Base-by-base conservation (phyloP, 2,888 invertebrate species). In the Lymantria monacha region DNA sequence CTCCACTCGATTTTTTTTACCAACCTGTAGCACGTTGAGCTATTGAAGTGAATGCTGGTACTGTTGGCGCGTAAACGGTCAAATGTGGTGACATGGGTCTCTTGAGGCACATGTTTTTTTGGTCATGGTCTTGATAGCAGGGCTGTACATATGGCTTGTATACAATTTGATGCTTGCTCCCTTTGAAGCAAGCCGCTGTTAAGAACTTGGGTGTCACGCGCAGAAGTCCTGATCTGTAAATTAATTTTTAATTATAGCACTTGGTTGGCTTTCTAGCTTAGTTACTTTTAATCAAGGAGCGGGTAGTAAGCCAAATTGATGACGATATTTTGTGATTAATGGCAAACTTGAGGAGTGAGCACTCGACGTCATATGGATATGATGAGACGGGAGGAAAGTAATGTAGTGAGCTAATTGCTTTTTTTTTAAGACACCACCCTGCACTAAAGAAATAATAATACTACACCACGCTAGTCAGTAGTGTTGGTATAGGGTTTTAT, bases 41-140 rank as follows among this genome's bases (percentile, higher is more conserved):
- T 55, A 98, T 93, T 0, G 98, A 98, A 30, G 97, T 91, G 75
- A 95, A 79, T 0, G 95, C 92, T 0, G 97, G 95, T 44, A 97
- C 71, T 69, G 97, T 96, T 0, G 93, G 92, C 52, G 94, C 93
- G 74, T 97, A 97, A 62, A 97, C 95, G 7, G 94, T 93, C 52
- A 97, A 80, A 85, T 97, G 97, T 0, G 98, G 98, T 0, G 97
- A 97, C 90, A 96, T 90, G 0, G 97, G 96, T 55, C 97, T 92
- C 0, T 93, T 93, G 11, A 97, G 81, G 30, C 93, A 86, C 81
- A 93, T 92, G 80, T 97, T 97, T 70, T 93, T 95, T 48, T 94
- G 93, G 67, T 95, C 95, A 59, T 94, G 93, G 7, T 90, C 83
- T 68, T 92, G 91, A 7, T 73, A 67, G 3, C 76, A 67, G 0